Conservation (phyloP, 2,888 invertebrate species). For the Drosophila ezoana region DNA sequence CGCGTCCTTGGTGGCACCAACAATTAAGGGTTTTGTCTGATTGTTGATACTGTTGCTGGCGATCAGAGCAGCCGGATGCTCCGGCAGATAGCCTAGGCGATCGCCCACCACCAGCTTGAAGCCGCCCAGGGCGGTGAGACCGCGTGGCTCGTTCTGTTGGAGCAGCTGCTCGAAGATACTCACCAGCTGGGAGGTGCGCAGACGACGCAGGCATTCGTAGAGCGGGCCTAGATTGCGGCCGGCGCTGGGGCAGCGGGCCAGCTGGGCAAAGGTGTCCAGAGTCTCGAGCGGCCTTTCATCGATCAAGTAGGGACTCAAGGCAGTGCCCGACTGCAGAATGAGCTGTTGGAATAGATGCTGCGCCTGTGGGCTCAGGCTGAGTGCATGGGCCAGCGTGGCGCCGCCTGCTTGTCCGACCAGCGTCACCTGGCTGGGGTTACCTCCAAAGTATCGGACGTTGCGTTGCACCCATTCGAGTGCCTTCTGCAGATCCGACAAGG, state of each 20-base stretch:
- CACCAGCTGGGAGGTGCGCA: conserved; percentile 77
- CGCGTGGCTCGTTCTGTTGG: conserved; percentile 72
- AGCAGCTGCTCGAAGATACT: conserved; percentile 70
- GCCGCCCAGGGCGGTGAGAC: conserved; percentile 73
- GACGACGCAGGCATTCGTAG: conserved; percentile 68
- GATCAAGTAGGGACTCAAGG: conserved; percentile 86
- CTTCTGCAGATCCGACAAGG: conserved; percentile 86
- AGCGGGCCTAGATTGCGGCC: conserved; percentile 24
- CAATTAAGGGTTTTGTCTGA: conserved; percentile 80
- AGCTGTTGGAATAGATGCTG: conserved; percentile 85
- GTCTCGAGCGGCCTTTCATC: conserved; percentile 84
- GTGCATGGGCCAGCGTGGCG: conserved; percentile 85
- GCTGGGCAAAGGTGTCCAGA: conserved; percentile 82
- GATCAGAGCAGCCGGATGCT: conserved; percentile 76
- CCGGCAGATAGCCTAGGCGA: conserved; percentile 76
- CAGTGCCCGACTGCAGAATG: conserved; percentile 86
- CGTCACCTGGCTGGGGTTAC: conserved; percentile 85
- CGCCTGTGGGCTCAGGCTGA: conserved; percentile 84
- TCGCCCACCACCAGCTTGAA: conserved; percentile 83
- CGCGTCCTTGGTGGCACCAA: conserved; percentile 86
- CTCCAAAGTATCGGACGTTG: conserved; percentile 86
- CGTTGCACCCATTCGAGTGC: conserved; percentile 86
- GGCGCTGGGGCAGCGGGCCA: conserved; percentile 79
- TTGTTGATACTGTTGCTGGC: conserved; percentile 52
- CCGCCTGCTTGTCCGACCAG: conserved; percentile 86